Percentiles rank a stretch among this genome's conserved stretches.
Evolutionary conservation across 2,113 vertebrate species (phyloP).

Genomic region (Pungitius pungitius): DNA sequence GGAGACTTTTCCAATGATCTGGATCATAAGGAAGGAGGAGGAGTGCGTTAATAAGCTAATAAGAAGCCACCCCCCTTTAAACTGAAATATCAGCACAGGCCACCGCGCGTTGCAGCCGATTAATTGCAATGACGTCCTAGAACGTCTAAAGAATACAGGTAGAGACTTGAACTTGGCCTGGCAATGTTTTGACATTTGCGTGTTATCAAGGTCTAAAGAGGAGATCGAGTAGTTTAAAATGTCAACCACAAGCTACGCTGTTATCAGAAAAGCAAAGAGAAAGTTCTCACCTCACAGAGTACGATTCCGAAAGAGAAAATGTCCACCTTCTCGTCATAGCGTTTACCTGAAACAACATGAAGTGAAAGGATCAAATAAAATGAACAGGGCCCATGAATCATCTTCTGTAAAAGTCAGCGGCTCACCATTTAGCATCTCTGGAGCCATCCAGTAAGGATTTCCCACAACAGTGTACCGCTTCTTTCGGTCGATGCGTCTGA

Average conservation of each 20-base stretch:
- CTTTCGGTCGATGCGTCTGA: slow-evolving; percentile 89
- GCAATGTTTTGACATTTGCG: background rate
- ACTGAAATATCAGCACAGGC: background rate
- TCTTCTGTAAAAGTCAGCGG: background rate
- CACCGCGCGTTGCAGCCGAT: background rate
- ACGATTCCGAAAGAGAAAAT: slow-evolving; percentile 98
- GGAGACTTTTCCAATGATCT: slow-evolving; percentile 98
- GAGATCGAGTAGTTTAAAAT: background rate
- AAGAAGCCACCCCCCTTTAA: background rate
- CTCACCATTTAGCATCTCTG: slow-evolving; percentile 97
- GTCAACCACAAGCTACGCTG: background rate
- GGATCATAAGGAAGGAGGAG: slow-evolving; percentile 11
- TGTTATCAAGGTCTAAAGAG: slow-evolving; percentile 1
- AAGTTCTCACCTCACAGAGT: slow-evolving; percentile 90
- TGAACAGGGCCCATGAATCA: background rate
- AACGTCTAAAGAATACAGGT: background rate
- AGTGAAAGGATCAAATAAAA: slow-evolving; percentile 22
- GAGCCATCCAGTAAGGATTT: slow-evolving; percentile 99
- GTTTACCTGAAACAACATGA: slow-evolving; percentile 85
- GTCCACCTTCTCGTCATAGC: slow-evolving; percentile 97
- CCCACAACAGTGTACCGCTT: slow-evolving; percentile 97
- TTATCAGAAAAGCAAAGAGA: background rate
- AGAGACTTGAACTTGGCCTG: background rate
- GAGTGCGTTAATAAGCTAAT: background rate
- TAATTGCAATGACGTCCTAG: background rate